Percentiles rank a stretch among this genome's conserved stretches.
Conservation (phyloP, 2,888 invertebrate species). For the Polia nebulosa region DNA sequence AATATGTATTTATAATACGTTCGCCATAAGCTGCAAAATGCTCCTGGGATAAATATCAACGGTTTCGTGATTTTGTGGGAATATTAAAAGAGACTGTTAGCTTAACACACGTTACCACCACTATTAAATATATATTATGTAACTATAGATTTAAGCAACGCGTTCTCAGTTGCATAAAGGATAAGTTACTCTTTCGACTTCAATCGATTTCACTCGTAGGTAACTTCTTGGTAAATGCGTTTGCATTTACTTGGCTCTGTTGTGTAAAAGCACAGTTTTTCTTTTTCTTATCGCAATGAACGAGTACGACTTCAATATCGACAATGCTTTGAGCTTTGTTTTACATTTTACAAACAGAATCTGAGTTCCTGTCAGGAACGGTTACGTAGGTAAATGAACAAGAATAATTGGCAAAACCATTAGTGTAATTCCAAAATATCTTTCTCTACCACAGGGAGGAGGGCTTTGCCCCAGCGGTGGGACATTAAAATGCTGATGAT, state of each 20-base stretch:
- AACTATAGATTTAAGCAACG: constrained; percentile 30
- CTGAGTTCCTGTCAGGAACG: neutral
- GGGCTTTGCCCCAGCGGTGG: no score
- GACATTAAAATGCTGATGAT: no score
- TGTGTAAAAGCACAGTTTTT: neutral
- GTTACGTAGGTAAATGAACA: neutral
- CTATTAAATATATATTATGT: constrained; percentile 1
- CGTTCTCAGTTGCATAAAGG: constrained; percentile 33
- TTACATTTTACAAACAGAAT: neutral
- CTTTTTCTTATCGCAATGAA: constrained; percentile 4
- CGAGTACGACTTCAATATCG: constrained; percentile 7
- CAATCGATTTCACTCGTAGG: constrained; percentile 43
- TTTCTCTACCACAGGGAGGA: no score
- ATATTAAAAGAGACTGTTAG: constrained; percentile 44
- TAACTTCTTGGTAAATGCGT: constrained; percentile 39
- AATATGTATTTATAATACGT: constrained; percentile 65
- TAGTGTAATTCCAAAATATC: neutral
- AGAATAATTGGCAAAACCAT: neutral
- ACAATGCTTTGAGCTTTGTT: constrained; percentile 12
- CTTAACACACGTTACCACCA: neutral
- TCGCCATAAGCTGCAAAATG: constrained; percentile 58
- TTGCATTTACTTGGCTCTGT: constrained; percentile 29
- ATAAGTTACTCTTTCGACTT: constrained; percentile 45
- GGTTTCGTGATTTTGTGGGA: constrained; percentile 55
- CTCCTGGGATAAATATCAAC: constrained; percentile 59